phyloP scores from a whole-genome alignment of 2,113 vertebrate species.

The Tupaia chinensis region DNA sequence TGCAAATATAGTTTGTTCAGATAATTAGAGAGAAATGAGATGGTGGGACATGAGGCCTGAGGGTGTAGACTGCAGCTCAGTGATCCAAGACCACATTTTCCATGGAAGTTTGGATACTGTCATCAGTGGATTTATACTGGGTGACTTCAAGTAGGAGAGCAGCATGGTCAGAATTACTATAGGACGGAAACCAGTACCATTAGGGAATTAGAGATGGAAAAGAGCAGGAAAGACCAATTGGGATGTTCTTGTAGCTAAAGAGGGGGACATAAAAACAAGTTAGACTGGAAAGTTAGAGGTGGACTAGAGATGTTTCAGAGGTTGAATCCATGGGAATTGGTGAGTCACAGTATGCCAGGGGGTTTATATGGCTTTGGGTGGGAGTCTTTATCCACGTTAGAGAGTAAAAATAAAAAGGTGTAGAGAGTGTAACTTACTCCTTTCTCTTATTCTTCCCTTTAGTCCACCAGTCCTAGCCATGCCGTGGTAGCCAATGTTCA shows the following conservation, averaged over 20 bases:
- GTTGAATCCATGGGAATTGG: not conserved
- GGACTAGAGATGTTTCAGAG: not conserved
- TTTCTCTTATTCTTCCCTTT: constrained; percentile 14
- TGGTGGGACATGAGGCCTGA: not conserved
- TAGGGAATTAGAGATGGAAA: not conserved
- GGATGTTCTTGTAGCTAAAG: not conserved
- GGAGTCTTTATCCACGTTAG: not conserved
- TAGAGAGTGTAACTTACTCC: not conserved
- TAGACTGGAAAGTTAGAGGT: not conserved
- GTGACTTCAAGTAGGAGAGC: not conserved
- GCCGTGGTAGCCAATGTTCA: constrained; percentile 97
- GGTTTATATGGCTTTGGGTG: not conserved
- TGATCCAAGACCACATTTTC: not conserved
- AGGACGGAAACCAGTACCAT: not conserved
- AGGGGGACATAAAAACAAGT: not conserved
- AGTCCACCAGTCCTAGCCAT: constrained; percentile 96
- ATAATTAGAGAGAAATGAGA: not conserved
- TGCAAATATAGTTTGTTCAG: constrained; percentile 11
- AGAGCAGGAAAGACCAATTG: not conserved
- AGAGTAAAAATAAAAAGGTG: not conserved
- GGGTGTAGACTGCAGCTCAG: not conserved
- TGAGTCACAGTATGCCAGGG: not conserved
- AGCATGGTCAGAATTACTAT: not conserved
- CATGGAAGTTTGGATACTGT: not conserved
- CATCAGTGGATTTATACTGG: not conserved